A percentile compares a stretch with the other conserved stretches of the same genome.
phyloP scores from a whole-genome alignment of 2,888 invertebrate species.

The Hypomecis atomaria region DNA sequence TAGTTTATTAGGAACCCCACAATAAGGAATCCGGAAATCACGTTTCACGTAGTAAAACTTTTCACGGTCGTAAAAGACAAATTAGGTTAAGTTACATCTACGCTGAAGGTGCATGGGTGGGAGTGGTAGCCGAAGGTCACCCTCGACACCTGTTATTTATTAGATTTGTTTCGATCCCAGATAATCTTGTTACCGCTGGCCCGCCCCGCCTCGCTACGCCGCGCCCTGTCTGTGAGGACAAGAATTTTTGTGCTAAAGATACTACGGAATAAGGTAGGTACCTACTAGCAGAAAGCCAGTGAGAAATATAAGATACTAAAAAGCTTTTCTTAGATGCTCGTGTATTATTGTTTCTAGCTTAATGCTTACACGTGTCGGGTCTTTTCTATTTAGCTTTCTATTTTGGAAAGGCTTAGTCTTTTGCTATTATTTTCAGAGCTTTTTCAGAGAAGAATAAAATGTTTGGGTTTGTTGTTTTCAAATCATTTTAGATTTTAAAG shows the following conservation, averaged over 20 bases:
- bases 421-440: too few species aligned
- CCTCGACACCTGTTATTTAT: slow-evolving; percentile 75
- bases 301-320: background rate
- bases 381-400: too few species aligned
- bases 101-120: slow-evolving; percentile 39
- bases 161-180: slow-evolving; percentile 76
- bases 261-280: slow-evolving; percentile 1
- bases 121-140: slow-evolving; percentile 59
- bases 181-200: slow-evolving; percentile 72
- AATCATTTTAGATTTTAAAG: too few species aligned
- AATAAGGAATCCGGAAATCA: background rate
- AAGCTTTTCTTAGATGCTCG: background rate
- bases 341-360: too few species aligned
- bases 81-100: slow-evolving; percentile 30
- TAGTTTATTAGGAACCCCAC: background rate
- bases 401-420: too few species aligned
- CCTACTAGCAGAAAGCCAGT: background rate
- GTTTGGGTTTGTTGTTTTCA: too few species aligned
- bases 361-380: too few species aligned
- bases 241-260: slow-evolving; percentile 42
- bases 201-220: slow-evolving; percentile 40
- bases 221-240: slow-evolving; percentile 41
- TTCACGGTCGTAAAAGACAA: slow-evolving; percentile 20
- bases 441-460: too few species aligned
- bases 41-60: slow-evolving; percentile 30